Percentiles rank a stretch among this genome's conserved stretches.
Evolutionary conservation across 1,140 invertebrate species (phyloP).

Genomic region (Leguminivora glycinivorella): DNA sequence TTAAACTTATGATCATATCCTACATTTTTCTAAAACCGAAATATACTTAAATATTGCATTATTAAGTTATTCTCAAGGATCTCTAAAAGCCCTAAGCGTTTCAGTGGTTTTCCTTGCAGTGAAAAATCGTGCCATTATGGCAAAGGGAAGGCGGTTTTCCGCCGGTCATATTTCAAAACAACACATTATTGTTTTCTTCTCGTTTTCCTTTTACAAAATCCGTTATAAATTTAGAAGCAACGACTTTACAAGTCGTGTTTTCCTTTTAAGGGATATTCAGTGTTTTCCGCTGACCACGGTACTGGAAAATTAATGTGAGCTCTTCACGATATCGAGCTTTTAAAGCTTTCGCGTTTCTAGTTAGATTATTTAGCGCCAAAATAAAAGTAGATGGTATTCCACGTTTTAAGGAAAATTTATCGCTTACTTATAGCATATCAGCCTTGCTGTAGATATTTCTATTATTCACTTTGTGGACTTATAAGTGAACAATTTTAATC

Average conservation of each 20-base stretch:
- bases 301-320: constrained; percentile 13
- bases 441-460: too few species aligned
- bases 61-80: neutral
- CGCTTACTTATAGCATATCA: too few species aligned
- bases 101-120: constrained; percentile 56
- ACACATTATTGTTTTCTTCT: constrained; percentile 74
- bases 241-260: constrained; percentile 43
- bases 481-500: too few species aligned
- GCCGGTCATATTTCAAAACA: constrained; percentile 71
- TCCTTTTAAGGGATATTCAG: constrained; percentile 29
- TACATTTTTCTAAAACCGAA: too few species aligned
- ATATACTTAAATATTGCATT: neutral
- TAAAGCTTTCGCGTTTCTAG: constrained; percentile 6
- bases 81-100: constrained; percentile 42
- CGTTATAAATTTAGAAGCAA: constrained; percentile 61
- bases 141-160: constrained; percentile 48
- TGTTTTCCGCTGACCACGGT: constrained; percentile 13
- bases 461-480: too few species aligned
- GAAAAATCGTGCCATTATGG: constrained; percentile 72
- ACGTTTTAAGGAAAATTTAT: neutral
- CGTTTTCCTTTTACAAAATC: constrained; percentile 59
- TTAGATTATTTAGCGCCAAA: neutral
- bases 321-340: constrained; percentile 4
- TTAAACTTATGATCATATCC: too few species aligned
- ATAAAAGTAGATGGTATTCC: neutral